Evolutionary conservation across 2,888 invertebrate genomes (phyloP).

Genomic region (Drosophila algonquin): DNA sequence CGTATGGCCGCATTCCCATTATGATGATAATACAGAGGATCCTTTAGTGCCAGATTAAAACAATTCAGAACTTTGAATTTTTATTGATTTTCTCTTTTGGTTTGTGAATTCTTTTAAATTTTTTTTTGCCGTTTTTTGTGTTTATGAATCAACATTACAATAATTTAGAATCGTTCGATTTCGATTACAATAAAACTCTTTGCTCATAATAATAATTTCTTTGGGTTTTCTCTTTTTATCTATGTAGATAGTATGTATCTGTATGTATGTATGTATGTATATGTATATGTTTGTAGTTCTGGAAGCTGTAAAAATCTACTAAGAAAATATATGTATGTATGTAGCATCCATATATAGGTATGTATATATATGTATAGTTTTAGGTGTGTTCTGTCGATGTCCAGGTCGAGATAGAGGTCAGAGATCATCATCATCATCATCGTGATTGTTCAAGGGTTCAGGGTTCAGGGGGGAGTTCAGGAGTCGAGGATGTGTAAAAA

Average conservation of each 20-base stretch:
- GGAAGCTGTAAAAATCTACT: conserved; percentile 74
- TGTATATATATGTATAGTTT: not conserved
- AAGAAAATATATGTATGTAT: conserved; percentile 66
- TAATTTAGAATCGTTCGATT: conserved; percentile 56
- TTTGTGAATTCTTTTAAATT: not conserved
- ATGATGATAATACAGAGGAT: no score
- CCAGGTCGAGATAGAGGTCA: not conserved
- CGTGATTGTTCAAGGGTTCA: no score
- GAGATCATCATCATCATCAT: no score
- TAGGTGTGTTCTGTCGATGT: conserved; percentile 1
- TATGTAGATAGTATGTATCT: conserved; percentile 14
- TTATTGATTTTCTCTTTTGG: conserved; percentile 27
- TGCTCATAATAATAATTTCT: conserved; percentile 18
- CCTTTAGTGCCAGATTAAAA: conserved; percentile 1
- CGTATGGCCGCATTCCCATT: no score
- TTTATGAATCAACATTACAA: conserved; percentile 58
- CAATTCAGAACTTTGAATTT: conserved; percentile 40
- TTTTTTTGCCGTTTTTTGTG: conserved; percentile 30
- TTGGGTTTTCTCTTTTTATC: conserved; percentile 24
- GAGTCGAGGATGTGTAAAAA: not conserved
- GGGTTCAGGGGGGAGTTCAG: no score
- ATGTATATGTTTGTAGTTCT: conserved; percentile 19
- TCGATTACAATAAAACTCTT: conserved; percentile 56
- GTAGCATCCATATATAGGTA: conserved; percentile 39
- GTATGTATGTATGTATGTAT: conserved; percentile 17